Evolutionary conservation across 2,797 vertebrate species (phyloP).

Genomic region (Sternarchorhynchus goeldii): DNA sequence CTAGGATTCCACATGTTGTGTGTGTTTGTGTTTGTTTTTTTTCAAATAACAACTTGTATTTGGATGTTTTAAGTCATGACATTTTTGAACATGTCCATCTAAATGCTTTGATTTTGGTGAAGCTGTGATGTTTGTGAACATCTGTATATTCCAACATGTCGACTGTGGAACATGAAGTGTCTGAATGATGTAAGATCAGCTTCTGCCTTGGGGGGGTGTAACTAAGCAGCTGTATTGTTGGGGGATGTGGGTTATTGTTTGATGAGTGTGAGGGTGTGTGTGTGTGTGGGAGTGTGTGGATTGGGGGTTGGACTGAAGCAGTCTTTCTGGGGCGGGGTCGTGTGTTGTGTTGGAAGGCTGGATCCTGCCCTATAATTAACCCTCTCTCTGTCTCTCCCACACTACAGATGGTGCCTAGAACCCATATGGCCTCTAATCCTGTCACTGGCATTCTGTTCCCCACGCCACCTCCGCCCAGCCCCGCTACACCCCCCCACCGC

Average conservation of each 20-base stretch:
- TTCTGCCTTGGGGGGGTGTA: constrained; percentile 17
- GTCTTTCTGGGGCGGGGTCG: constrained; percentile 59
- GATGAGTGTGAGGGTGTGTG: constrained; percentile 50
- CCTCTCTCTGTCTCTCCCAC: constrained; percentile 81
- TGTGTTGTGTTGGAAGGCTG: constrained; percentile 59
- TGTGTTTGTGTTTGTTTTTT: not conserved
- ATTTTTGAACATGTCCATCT: constrained; percentile 9
- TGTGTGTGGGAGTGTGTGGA: constrained; percentile 57
- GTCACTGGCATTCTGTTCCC: constrained; percentile 82
- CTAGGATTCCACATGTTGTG: too few relatives aligned
- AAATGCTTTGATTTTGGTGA: not conserved
- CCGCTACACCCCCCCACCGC: constrained; percentile 49
- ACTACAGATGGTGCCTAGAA: constrained; percentile 84
- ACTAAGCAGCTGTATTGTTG: constrained; percentile 59
- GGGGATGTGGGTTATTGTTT: constrained; percentile 53
- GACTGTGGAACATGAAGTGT: constrained; percentile 6
- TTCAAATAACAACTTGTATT: constrained; percentile 8
- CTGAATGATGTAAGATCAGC: constrained; percentile 9
- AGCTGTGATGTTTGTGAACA: not conserved
- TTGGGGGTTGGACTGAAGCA: constrained; percentile 67
- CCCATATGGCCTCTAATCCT: constrained; percentile 86
- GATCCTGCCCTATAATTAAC: constrained; percentile 84
- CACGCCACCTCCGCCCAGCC: constrained; percentile 63
- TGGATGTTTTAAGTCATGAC: constrained; percentile 1
- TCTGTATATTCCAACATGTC: not conserved